Base-by-base conservation (phyloP, 2,797 vertebrate genomes). In the Acestrorhynchus altus region DNA sequence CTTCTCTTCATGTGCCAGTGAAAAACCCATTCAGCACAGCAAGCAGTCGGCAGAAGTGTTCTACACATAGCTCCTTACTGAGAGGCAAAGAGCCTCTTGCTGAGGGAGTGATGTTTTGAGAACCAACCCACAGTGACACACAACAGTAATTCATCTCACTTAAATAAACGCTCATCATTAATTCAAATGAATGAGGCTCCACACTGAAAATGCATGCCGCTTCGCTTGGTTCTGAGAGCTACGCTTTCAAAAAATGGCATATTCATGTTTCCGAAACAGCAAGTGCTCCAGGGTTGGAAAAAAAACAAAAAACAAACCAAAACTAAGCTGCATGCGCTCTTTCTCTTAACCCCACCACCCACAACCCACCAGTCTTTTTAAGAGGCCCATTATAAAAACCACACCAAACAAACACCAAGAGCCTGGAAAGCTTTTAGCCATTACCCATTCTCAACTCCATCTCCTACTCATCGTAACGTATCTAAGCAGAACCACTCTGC, bases 161-260 rank as follows among this genome's bases (percentile, higher is more conserved):
- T 57, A 80, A 77, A 79, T 69, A 68, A 72, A 24, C 35, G n/a
- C 4, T 64, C 22, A 73, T 69, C 56, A 65, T 74, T 83, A 65
- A 77, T 80, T 69, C 18, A 83, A 57, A 67, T 35, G 69, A 74
- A 73, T 35, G n/a, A 39, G 44, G 20, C 31, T 73, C 26, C 16
- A 64, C 31, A 73, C 47, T 8, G 42, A 64, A 74, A 85, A 85
- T 83, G 80, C 52, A 74, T 10, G 39, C 57, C 2, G 15, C 16
- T 51, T 61, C 28, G 8, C 28, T 15, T 24, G 39, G n/a, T 44
- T 54, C 42, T 13, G 11, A 15, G 56, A 4, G 7, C 44, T 0
- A 7, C 46, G 35, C 26, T 44, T 67, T 24, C 39, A 24, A 18
- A 12, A 59, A 26, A 76, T 5, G 18, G 40, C 4, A 28, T 52